These are phyloP conservation scores for Typhlomys cinereus DNA, from an alignment of 2,113 vertebrate genomes.

Conservation along the genomic window DNA sequence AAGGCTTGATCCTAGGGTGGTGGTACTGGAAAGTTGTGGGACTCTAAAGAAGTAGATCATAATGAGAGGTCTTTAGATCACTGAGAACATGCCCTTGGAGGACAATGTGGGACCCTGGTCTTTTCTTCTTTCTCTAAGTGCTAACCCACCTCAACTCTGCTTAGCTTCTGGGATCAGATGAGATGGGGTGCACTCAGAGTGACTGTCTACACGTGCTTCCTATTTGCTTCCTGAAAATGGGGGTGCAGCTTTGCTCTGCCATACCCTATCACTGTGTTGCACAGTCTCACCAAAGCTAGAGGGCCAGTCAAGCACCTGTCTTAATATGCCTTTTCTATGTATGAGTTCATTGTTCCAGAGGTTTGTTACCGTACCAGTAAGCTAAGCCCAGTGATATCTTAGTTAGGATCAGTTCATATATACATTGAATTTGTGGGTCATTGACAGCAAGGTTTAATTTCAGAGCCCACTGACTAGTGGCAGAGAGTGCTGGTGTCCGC, in stretches of 20 bases:
- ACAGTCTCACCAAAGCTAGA: background rate
- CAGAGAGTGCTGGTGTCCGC: background rate
- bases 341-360: background rate
- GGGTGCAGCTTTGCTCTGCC: background rate
- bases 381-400: background rate
- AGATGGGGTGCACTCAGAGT: background rate
- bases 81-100: too few relatives aligned
- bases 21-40: background rate
- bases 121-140: background rate
- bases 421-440: background rate
- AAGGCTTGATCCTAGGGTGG: background rate
- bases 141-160: background rate
- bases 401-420: background rate
- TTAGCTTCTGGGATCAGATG: background rate
- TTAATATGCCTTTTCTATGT: background rate
- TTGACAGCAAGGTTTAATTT: background rate
- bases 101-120: background rate
- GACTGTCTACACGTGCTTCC: background rate
- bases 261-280: background rate
- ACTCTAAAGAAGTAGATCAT: background rate
- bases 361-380: background rate
- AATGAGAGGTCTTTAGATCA: background rate
- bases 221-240: background rate
- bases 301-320: too few relatives aligned
- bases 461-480: background rate